Base-by-base conservation (phyloP, 1,140 invertebrate species). In the Ceratosolen fusciceps region DNA sequence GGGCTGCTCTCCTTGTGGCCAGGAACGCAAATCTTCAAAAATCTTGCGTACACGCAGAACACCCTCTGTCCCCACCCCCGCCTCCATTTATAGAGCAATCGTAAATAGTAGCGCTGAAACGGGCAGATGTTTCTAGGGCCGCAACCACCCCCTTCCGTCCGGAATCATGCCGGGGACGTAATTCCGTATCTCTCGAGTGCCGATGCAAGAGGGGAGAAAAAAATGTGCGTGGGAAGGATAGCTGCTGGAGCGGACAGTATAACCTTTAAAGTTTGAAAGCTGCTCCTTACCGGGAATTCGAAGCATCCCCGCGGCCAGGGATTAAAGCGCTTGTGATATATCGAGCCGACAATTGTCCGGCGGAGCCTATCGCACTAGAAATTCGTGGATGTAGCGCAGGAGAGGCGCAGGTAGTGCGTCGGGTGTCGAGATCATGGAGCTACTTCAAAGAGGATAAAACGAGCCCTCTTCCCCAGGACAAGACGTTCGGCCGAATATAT, bases 1-100 rank as follows among this genome's bases (percentile, higher is more conserved):
- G 75, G 80, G 79, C 82, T 82, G 81, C 81, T 78, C 58, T 10
- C 31, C 10, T 43, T 70, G 70, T 78, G 71, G 82, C 77, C 70
- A 71, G 74, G 79, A 83, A 85, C 82, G 83, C 80, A 82, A 84
- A 85, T 84, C 83, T 83, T 81, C 80, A 80, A 83, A 85, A 85
- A 83, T 81, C 82, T 21, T 14, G 60, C 77, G 77, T 73, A 81
- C 77, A 73, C 81, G 81, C n/a, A n/a, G n/a, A n/a, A n/a, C n/a
- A 84, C 7, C 7, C 31, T 21, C 34, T 8, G 77, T 83, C 81
- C 79, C 1, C n/a, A n/a, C n/a, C n/a, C n/a, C n/a, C n/a, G n/a
- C n/a, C n/a, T n/a, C n/a, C n/a, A n/a, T n/a, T n/a, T 43, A 4
- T 16, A 24, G 4, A 70, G 37, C 12, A 39, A 54, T 76, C 73